A percentile compares a stretch with the other conserved stretches of the same genome.
Evolutionary conservation across 2,888 invertebrate species (phyloP).

Genomic region (Agrochola litura): DNA sequence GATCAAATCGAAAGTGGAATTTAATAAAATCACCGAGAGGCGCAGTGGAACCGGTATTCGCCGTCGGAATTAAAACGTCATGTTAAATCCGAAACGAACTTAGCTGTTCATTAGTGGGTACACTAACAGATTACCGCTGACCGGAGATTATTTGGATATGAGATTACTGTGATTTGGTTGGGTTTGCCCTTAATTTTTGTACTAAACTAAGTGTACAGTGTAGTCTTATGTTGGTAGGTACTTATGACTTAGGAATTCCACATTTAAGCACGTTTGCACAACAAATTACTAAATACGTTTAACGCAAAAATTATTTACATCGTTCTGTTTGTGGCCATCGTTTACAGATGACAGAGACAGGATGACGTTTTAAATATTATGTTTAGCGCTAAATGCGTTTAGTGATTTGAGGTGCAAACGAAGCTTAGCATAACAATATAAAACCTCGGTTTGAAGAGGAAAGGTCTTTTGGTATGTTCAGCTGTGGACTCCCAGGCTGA

Average conservation of each 20-base stretch:
- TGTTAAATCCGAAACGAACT: slow-evolving; percentile 10
- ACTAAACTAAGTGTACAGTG: background rate
- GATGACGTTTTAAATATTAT: too few species aligned
- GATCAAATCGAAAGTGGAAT: background rate
- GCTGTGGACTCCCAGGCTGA: too few species aligned
- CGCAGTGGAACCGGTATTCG: background rate
- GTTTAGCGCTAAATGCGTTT: too few species aligned
- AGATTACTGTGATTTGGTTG: slow-evolving; percentile 11
- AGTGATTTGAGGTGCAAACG: too few species aligned
- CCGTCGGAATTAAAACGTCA: slow-evolving; percentile 9
- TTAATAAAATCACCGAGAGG: background rate
- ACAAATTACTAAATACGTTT: too few species aligned
- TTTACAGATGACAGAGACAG: too few species aligned
- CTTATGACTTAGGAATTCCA: background rate
- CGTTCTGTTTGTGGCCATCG: too few species aligned
- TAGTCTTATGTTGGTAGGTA: background rate
- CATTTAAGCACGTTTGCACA: background rate
- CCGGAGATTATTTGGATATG: slow-evolving; percentile 4
- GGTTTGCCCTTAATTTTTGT: slow-evolving; percentile 1
- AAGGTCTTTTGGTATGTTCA: too few species aligned
- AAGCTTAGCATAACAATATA: too few species aligned
- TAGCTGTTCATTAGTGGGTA: background rate
- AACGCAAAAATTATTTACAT: too few species aligned
- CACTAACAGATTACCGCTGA: slow-evolving; percentile 11
- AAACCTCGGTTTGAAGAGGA: too few species aligned